Conservation (phyloP, 2,797 vertebrate genomes). For the Urosaurus nigricauda region DNA sequence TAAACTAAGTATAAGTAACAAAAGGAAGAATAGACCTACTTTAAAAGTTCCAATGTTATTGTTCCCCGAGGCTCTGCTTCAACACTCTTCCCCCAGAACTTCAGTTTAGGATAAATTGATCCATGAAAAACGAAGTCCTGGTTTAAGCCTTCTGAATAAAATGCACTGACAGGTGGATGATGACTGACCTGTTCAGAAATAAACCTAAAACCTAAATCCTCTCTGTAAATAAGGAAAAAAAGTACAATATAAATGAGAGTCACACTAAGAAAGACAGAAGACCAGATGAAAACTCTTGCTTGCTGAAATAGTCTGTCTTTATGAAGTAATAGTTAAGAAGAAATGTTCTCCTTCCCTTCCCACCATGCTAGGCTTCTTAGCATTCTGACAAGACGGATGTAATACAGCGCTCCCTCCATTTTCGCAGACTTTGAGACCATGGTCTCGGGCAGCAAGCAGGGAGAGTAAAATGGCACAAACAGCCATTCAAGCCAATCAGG, state of each 20-base stretch:
- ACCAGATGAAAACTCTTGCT: background rate
- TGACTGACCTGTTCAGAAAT: conserved; percentile 98
- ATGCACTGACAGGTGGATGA: conserved; percentile 96
- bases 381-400: background rate
- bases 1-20: conserved; percentile 12
- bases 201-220: conserved; percentile 93
- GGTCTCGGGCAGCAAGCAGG: too few species aligned
- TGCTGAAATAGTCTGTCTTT: background rate
- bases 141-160: conserved; percentile 91
- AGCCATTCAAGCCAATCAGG: too few species aligned
- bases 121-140: conserved; percentile 95
- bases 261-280: background rate
- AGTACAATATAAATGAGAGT: background rate
- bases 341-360: background rate
- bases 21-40: conserved; percentile 81
- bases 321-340: background rate
- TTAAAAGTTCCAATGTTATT: conserved; percentile 93
- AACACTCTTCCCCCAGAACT: conserved; percentile 98
- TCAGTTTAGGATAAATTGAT: conserved; percentile 98
- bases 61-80: conserved; percentile 96
- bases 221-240: conserved; percentile 77
- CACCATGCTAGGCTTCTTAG: too few species aligned
- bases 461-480: too few species aligned
- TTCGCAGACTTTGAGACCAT: too few species aligned
- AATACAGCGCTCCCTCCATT: too few species aligned